These are phyloP conservation scores for Odocoileus virginianus DNA, from an alignment of 2,113 vertebrate species.

Conservation along the genomic window DNA sequence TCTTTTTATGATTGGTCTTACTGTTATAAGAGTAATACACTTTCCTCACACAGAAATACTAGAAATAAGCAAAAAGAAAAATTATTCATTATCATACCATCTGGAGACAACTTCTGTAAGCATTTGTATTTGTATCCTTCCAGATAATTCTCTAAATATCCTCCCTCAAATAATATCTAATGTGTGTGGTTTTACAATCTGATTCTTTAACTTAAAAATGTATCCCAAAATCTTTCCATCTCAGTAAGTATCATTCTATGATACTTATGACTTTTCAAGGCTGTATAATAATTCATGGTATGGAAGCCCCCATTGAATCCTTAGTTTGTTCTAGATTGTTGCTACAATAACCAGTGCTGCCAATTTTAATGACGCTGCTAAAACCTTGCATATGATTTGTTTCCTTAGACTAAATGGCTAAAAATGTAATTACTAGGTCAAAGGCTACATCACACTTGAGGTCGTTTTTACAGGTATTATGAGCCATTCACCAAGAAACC, in stretches of 20 bases:
- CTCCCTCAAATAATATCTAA: not conserved
- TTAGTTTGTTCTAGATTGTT: not conserved
- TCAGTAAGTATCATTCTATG: not conserved
- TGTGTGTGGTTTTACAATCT: not conserved
- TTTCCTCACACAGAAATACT: not conserved
- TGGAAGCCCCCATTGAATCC: not conserved
- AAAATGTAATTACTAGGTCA: slow-evolving; percentile 26
- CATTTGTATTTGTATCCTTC: not conserved
- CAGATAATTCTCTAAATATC: not conserved
- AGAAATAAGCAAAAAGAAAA: not conserved
- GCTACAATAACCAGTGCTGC: not conserved
- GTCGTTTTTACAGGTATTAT: not conserved
- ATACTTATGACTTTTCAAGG: not conserved
- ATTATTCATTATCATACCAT: not conserved
- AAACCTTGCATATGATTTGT: not conserved
- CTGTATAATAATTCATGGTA: not conserved
- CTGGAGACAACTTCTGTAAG: not conserved
- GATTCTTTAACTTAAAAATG: slow-evolving; percentile 36
- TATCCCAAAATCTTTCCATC: not conserved
- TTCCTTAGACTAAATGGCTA: not conserved
- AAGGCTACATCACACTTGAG: not conserved
- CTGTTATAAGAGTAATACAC: not conserved
- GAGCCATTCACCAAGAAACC: not conserved
- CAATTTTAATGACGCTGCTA: not conserved
- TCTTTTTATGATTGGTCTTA: not conserved